Evolutionary conservation across 2,888 invertebrate genomes (phyloP), one percentile per base, ranked within the genome.

Genomic region (Dyspetes luteomarginatus): DNA sequence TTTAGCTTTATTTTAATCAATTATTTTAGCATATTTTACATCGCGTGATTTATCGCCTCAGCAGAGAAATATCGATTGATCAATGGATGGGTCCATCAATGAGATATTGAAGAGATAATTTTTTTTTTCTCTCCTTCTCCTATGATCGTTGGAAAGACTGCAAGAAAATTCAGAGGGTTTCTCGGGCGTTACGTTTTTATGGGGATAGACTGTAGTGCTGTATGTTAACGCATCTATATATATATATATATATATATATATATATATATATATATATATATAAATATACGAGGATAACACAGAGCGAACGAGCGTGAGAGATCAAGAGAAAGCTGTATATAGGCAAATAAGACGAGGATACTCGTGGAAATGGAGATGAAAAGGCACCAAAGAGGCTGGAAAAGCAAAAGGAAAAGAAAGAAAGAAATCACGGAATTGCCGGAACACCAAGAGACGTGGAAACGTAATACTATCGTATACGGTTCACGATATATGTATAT

Each of bases 401-500:
- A 56, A 26, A 15, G 15, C 0, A 17, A 22, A 17, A n/a, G 30
- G 45, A 28, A 48, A 24, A 58, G 43, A 56, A 22, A 55, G 26
- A 74, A 55, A 41, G 43, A 55, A 68, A 68, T 64, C 26, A 64
- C 24, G 55, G 26, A 64, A 73, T 55, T 28, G 43, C 64, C 15
- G 52, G 64, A 73, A 43, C 19, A 55, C 64, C 64, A 55, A 17
- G 50, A 28, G 19, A 43, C 74, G 43, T 68, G 19, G 52, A 62
- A 62, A 72, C 48, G 36, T 73, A 60, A 67, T 72, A 64, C 45
- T 45, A 60, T 50, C 41, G 65, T 52, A 12, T 43, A 73, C 26
- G 41, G 36, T 30, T 52, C 50, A 45, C 24, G 9, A 43, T 19
- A 36, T 55, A 43, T 77, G 48, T 28, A 73, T 48, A 41, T 68